A percentile compares a stretch with the other conserved stretches of the same genome.
These are phyloP conservation scores for Spea bombifrons DNA, from an alignment of 2,113 vertebrate genomes.

Conservation along the genomic window DNA sequence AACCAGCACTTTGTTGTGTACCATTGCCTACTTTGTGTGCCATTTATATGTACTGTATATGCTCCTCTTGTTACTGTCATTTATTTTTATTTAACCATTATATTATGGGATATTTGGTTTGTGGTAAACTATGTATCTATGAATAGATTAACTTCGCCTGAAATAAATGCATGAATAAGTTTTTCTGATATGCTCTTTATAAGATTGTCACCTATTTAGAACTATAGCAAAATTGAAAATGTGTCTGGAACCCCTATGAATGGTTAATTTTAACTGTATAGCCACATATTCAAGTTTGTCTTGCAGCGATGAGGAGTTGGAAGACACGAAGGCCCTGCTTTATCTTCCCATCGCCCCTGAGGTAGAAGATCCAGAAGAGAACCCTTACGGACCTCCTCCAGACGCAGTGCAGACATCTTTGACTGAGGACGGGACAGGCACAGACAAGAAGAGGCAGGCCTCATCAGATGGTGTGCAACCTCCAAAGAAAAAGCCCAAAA, in stretches of 20 bases:
- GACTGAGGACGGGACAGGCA: conserved; percentile 74
- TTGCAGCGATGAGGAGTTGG: conserved; percentile 89
- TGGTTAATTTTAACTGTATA: too few relatives aligned
- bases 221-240: too few relatives aligned
- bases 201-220: too few relatives aligned
- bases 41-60: too few relatives aligned
- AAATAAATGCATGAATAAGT: too few relatives aligned
- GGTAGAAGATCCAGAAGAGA: conserved; percentile 97
- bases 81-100: too few relatives aligned
- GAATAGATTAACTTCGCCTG: neutral
- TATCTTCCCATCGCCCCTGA: conserved; percentile 96
- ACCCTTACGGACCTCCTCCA: conserved; percentile 90
- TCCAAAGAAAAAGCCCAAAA: conserved; percentile 95
- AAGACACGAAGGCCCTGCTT: conserved; percentile 90
- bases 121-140: neutral
- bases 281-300: neutral
- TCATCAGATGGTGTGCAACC: conserved; percentile 82
- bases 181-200: too few relatives aligned
- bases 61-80: too few relatives aligned
- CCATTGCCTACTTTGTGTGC: too few relatives aligned
- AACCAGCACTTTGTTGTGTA: too few relatives aligned
- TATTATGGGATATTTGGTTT: neutral
- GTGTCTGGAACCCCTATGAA: too few relatives aligned
- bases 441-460: conserved; percentile 87
- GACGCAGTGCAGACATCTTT: conserved; percentile 75